Percentiles rank a stretch among this genome's conserved stretches.
These are phyloP conservation scores for Patella ulyssiponensis DNA, from an alignment of 2,888 invertebrate species.

Conservation along the genomic window DNA sequence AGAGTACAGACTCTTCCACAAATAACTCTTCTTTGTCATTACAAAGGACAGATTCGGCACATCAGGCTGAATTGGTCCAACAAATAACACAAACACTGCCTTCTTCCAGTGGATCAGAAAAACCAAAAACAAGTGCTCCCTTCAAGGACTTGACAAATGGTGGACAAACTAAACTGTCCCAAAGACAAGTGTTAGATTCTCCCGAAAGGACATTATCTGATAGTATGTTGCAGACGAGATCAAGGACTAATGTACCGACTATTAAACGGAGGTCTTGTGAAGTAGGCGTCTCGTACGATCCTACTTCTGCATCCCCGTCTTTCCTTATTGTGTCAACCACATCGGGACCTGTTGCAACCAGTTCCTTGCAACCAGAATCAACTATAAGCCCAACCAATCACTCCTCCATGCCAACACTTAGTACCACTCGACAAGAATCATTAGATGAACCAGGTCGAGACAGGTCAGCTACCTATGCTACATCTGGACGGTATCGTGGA, in stretches of 20 bases:
- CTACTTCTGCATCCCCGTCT: conserved; percentile 14
- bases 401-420: conserved; percentile 58
- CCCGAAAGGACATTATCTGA: conserved; percentile 46
- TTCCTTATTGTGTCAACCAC: conserved; percentile 17
- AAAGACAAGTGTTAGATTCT: conserved; percentile 44
- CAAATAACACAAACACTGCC: conserved; percentile 57
- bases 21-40: conserved; percentile 45
- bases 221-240: conserved; percentile 30
- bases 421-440: conserved; percentile 30
- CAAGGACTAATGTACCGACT: conserved; percentile 12
- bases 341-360: conserved; percentile 20
- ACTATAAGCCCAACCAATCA: conserved; percentile 50
- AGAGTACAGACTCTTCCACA: conserved; percentile 41
- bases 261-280: conserved; percentile 23
- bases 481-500: conserved; percentile 11
- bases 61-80: conserved; percentile 57
- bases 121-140: conserved; percentile 36
- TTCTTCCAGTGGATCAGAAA: conserved; percentile 52
- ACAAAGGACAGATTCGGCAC: conserved; percentile 51
- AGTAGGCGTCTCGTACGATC: conserved; percentile 18
- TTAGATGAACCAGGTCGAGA: conserved; percentile 33
- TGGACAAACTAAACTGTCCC: conserved; percentile 53
- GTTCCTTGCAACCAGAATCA: conserved; percentile 48
- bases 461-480: conserved; percentile 46
- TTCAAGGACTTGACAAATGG: conserved; percentile 61